phyloP scores from a whole-genome alignment of 2,888 invertebrate genomes.

The Agonopterix heracliana region DNA sequence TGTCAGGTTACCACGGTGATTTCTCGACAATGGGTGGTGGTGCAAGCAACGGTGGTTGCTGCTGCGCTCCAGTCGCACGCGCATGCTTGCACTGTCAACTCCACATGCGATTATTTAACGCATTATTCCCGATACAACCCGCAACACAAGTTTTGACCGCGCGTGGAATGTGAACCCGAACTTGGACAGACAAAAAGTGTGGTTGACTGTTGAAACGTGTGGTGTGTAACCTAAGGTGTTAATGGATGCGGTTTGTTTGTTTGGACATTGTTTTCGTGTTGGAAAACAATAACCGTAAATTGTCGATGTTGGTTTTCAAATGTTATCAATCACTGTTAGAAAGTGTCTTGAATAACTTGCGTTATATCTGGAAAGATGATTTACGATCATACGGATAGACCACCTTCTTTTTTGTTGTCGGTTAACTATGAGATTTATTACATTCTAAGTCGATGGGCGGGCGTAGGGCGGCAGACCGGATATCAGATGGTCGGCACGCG shows the following conservation, averaged over 20 bases:
- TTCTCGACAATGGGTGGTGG: constrained; percentile 64
- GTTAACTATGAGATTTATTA: no score
- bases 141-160: constrained; percentile 4
- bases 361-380: no score
- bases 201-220: constrained; percentile 1
- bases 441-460: no score
- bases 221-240: constrained; percentile 11
- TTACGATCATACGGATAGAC: no score
- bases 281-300: constrained; percentile 9
- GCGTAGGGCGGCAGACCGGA: no score
- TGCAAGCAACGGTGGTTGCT: constrained; percentile 65
- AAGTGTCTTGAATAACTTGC: no score
- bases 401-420: no score
- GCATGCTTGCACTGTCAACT: constrained; percentile 58
- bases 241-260: constrained; percentile 33
- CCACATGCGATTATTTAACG: constrained; percentile 35
- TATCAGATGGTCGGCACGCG: no score
- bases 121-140: constrained; percentile 22
- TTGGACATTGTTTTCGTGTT: constrained; percentile 12
- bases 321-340: not conserved
- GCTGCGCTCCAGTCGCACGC: constrained; percentile 55
- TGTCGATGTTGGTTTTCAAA: not conserved
- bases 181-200: constrained; percentile 7
- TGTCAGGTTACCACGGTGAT: constrained; percentile 62
- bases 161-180: constrained; percentile 3